Base-by-base conservation (phyloP, 2,113 vertebrate genomes). In the Callocephalon fimbriatum region DNA sequence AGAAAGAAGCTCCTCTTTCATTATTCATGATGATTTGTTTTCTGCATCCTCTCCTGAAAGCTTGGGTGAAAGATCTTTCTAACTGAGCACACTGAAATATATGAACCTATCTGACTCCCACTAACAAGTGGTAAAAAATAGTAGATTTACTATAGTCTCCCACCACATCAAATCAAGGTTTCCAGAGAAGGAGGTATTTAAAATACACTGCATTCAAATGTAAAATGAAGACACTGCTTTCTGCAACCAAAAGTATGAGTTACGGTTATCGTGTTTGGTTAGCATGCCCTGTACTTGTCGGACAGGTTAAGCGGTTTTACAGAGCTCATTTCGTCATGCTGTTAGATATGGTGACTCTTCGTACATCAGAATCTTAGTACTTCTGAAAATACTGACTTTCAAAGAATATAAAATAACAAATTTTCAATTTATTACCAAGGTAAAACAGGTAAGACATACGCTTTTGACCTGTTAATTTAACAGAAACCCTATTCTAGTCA, bases 11-110 rank as follows among this genome's bases (percentile, higher is more conserved):
- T 78, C 20, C n/a, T 47, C 13, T 10, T 96, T 95, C 63, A 96
- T 90, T 89, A 94, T 87, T 95, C 35, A 95, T 84, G 54, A 62
- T 62, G 9, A 29, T 23, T 72, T 87, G 44, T 56, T 68, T 93
- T 40, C 51, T 48, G 13, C 10, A 23, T 37, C 73, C 23, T 81
- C 27, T 71, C 62, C 26, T 89, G 79, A 78, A 91, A 91, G 40
- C 31, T 6, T 66, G 25, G 10, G 29, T 3, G 7, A 66, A 88
- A 90, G 48, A 38, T 22, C 47, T 68, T 78, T 82, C 45, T 68
- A 45, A 56, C 6, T 2, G 7, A 76, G 23, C 21, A 82, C 5
- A 26, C 8, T 44, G 42, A 77, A 35, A 35, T 35, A 29, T 5
- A 29, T 5, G 27, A 91, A 71, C 20, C 32, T 29, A 42, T 22